Conservation (phyloP, 2,113 vertebrate genomes). For the Collichthys lucidus region DNA sequence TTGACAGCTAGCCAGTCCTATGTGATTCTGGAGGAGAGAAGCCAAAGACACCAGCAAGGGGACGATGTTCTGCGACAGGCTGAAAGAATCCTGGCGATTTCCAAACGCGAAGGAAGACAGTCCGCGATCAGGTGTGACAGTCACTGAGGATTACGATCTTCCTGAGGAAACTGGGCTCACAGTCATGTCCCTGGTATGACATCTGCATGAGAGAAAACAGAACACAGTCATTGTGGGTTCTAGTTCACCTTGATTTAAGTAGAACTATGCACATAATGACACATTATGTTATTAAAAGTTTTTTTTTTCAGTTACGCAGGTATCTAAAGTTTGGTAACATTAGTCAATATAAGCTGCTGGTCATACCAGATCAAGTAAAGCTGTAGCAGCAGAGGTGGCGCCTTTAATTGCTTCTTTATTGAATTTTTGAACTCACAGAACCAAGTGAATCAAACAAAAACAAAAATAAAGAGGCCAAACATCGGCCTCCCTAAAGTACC, state of each 20-base stretch:
- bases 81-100: slow-evolving; percentile 26
- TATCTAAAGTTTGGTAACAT: neutral
- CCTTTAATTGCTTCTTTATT: neutral
- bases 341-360: neutral
- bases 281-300: too few species aligned
- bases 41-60: slow-evolving; percentile 22
- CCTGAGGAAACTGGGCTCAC: slow-evolving; percentile 44
- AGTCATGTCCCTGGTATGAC: neutral
- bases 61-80: slow-evolving; percentile 16
- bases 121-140: slow-evolving; percentile 31
- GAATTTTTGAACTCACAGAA: neutral
- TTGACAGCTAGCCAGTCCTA: neutral
- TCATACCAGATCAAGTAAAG: neutral
- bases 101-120: slow-evolving; percentile 37
- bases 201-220: slow-evolving; percentile 44
- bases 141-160: slow-evolving; percentile 37
- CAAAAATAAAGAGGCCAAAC: neutral
- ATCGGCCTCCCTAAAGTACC: neutral
- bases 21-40: slow-evolving; percentile 15
- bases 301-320: neutral
- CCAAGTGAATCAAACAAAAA: neutral
- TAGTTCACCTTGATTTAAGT: neutral
- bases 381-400: too few species aligned
- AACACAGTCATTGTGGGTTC: neutral
- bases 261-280: neutral